Evolutionary conservation across 2,113 vertebrate species (phyloP).

Genomic region (Charina bottae): DNA sequence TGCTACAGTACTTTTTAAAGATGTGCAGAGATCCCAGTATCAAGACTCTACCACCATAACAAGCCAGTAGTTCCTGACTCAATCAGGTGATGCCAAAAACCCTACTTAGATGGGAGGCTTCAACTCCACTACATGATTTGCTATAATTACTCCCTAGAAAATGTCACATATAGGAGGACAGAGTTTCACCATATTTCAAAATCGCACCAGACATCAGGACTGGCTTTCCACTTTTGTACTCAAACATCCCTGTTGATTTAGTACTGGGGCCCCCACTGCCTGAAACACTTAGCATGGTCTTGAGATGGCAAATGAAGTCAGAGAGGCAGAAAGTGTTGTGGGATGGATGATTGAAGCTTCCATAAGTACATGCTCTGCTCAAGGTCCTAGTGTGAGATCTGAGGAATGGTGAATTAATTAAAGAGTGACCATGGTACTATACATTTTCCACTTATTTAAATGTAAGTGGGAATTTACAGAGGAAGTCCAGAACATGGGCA

Average conservation of each 20-base stretch:
- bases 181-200: not conserved
- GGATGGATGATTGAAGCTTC: no score
- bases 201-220: not conserved
- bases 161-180: not conserved
- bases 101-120: not conserved
- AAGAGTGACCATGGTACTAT: not conserved
- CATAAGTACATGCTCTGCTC: not conserved
- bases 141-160: not conserved
- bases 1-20: not conserved
- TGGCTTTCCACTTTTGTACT: not conserved
- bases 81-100: not conserved
- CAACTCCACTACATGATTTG: not conserved
- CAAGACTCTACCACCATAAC: not conserved
- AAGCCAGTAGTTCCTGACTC: not conserved
- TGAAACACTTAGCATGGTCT: no score
- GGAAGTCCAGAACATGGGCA: not conserved
- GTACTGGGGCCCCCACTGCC: no score
- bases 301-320: no score
- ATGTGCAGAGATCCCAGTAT: not conserved
- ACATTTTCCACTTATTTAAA: not conserved
- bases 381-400: not conserved
- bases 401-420: not conserved
- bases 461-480: not conserved
- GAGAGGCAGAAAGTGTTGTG: no score
- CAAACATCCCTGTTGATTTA: not conserved